phyloP scores from a whole-genome alignment of 1,140 invertebrate genomes.

The Triops cancriformis region DNA sequence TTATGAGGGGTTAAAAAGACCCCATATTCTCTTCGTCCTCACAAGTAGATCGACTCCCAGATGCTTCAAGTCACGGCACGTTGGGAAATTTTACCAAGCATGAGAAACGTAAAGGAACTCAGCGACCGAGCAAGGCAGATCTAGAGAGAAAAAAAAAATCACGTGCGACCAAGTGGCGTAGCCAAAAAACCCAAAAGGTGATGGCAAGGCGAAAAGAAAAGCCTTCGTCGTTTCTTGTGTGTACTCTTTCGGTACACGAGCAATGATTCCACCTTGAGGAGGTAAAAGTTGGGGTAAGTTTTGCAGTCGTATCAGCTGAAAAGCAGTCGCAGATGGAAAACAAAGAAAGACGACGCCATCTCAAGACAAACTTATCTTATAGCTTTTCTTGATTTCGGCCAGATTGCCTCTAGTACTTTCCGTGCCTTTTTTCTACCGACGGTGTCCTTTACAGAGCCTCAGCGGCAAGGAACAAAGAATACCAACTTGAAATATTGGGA shows the following conservation, averaged over 20 bases:
- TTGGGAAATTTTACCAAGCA: constrained; percentile 1
- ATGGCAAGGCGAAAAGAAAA: not conserved
- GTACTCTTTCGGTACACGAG: not conserved
- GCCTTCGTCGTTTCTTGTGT: not conserved
- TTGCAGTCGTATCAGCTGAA: not conserved
- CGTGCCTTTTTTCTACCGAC: not conserved
- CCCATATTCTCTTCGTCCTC: not conserved
- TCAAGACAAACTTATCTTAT: not conserved
- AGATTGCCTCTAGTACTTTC: not conserved
- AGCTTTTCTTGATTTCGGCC: not conserved
- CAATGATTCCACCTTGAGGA: not conserved
- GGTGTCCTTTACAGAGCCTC: no score
- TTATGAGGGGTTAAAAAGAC: constrained; percentile 3
- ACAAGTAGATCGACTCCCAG: not conserved
- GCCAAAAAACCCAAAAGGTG: not conserved
- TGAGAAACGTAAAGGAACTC: not conserved
- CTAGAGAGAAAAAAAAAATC: not conserved
- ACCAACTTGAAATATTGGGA: not conserved
- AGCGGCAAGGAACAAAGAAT: not conserved
- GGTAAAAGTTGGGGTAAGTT: not conserved
- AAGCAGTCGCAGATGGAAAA: not conserved
- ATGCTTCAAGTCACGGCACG: not conserved
- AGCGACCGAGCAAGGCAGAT: not conserved
- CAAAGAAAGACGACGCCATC: not conserved
- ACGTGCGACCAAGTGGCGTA: not conserved